A percentile compares a stretch with the other conserved stretches of the same genome.
phyloP scores from a whole-genome alignment of 2,797 vertebrate genomes.

The Myoxocephalus aenaeus region DNA sequence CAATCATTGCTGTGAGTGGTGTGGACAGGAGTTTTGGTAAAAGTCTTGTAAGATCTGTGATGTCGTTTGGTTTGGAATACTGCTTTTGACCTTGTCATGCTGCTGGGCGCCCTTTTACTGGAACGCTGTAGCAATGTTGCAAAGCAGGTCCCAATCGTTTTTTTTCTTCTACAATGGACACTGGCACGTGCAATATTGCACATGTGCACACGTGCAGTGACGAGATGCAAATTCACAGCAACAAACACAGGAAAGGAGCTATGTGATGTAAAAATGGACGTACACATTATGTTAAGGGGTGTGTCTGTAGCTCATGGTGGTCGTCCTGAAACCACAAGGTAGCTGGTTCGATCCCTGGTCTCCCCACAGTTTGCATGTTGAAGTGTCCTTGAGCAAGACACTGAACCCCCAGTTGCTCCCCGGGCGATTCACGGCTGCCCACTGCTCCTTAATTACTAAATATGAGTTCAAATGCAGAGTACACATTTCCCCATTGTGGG shows the following conservation, averaged over 20 bases:
- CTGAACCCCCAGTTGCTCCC: too few species aligned
- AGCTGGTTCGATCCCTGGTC: too few species aligned
- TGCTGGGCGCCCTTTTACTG: background rate
- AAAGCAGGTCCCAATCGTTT: background rate
- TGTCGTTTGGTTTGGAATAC: background rate
- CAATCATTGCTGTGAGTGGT: background rate
- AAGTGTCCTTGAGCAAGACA: too few species aligned
- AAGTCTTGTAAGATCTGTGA: background rate
- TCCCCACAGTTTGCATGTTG: too few species aligned
- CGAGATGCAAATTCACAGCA: background rate
- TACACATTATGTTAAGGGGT: background rate
- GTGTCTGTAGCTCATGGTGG: too few species aligned
- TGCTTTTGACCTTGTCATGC: background rate
- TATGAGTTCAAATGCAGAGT: too few species aligned
- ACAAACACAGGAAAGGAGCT: background rate
- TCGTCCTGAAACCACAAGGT: too few species aligned
- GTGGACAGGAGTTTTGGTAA: background rate
- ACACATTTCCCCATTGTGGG: too few species aligned
- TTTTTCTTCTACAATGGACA: background rate
- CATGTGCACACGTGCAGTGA: background rate
- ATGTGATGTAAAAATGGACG: background rate
- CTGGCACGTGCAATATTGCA: accelerated
- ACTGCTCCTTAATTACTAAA: too few species aligned
- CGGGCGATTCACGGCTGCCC: too few species aligned
- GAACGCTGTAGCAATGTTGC: background rate